These are phyloP conservation scores for Armadillidium nasatum DNA, from an alignment of 1,140 invertebrate species.

Conservation along the genomic window DNA sequence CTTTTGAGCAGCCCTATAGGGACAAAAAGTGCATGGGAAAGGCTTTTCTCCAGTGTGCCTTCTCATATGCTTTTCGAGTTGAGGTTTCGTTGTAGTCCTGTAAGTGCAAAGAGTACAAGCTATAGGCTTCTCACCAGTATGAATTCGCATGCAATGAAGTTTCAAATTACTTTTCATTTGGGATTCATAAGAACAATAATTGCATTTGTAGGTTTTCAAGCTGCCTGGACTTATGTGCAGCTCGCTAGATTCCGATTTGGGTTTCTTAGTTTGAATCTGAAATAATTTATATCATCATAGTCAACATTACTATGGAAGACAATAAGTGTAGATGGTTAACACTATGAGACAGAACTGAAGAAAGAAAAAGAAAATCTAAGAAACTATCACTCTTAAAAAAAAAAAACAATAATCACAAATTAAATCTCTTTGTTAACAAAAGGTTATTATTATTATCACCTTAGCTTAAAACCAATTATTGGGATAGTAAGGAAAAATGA, in stretches of 20 bases:
- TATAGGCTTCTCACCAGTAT: slow-evolving; percentile 42
- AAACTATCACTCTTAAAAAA: too few species aligned
- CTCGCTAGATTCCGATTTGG: background rate
- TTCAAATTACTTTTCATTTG: slow-evolving; percentile 2
- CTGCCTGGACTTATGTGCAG: background rate
- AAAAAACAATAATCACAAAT: too few species aligned
- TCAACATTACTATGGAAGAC: too few species aligned
- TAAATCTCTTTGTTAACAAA: too few species aligned
- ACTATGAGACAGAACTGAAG: too few species aligned
- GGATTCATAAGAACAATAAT: slow-evolving; percentile 1
- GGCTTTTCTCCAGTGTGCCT: slow-evolving; percentile 39
- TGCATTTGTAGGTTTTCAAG: background rate
- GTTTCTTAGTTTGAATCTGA: background rate
- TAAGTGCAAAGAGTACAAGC: slow-evolving; percentile 24
- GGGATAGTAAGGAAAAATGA: too few species aligned
- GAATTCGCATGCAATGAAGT: slow-evolving; percentile 34
- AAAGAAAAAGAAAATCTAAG: too few species aligned
- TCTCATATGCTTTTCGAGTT: slow-evolving; percentile 33
- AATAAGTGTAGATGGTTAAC: too few species aligned
- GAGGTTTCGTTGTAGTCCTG: slow-evolving; percentile 26
- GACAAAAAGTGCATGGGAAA: slow-evolving; percentile 34
- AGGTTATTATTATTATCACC: too few species aligned
- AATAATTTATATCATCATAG: too few species aligned
- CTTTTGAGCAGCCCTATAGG: slow-evolving; percentile 28
- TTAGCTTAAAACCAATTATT: too few species aligned